Evolutionary conservation across 2,113 vertebrate species (phyloP), one percentile per base, ranked within the genome.

Genomic region (Amphiprion percula): DNA sequence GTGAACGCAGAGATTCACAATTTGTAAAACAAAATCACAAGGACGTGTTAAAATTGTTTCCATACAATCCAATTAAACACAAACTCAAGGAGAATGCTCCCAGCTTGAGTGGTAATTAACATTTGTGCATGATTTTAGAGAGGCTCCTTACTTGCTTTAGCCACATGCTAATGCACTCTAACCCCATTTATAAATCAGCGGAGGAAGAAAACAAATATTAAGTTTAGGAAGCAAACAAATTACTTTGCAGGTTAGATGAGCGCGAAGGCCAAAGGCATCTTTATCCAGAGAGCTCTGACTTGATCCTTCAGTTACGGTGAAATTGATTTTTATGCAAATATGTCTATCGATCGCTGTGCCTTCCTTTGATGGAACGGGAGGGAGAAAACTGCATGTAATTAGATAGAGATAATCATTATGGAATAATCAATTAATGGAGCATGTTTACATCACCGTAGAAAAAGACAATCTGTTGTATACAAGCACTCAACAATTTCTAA

Each of bases 261-360:
- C 53, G 15, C 66, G 54, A 28, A 83, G 90, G 88, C 91, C 79
- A 84, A 79, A 87, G 82, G 85, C 74, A 64, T 91, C 83, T 90
- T 92, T 77, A 90, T 91, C 92, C 90, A 49, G 70, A 76, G 74
- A 90, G 92, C 91, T 91, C 88, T 77, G 83, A 77, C 82, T 78
- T 86, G 75, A 91, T 92, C 90, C 88, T 65, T 82, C 70, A 52
- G 66, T 81, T 83, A 75, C 71, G 50, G 77, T 82, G 87, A 93
- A 94, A 95, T 93, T 93, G 93, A 94, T 94, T 94, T 94, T 94
- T 92, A 95, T 95, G 94, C 92, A 94, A 94, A 95, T 95, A 89
- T 75, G 65, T 80, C 75, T 77, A 95, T 95, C 77, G 93, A 95
- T 94, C 59, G 68, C 77, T 75, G 83, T 21, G 74, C 74, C 85